A percentile compares a stretch with the other conserved stretches of the same genome.
Evolutionary conservation across 2,797 vertebrate species (phyloP).

Genomic region (Syndactyla subalaris): DNA sequence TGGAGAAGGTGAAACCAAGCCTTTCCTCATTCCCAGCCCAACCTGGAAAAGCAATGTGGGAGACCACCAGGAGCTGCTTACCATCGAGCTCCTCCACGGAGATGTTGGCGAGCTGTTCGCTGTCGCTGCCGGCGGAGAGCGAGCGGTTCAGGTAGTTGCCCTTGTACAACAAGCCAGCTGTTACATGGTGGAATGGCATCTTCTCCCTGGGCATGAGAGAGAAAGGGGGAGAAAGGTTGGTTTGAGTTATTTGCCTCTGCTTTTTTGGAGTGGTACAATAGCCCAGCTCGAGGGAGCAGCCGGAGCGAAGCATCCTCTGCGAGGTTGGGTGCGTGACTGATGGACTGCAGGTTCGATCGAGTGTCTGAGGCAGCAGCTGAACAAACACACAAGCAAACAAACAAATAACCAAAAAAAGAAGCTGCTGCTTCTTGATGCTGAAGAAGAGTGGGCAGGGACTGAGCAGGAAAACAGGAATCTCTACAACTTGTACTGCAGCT

Average conservation of each 20-base stretch:
- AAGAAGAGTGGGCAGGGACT: background rate
- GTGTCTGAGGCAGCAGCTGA: background rate
- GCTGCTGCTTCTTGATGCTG: background rate
- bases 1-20: background rate
- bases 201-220: conserved; percentile 83
- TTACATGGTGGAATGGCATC: conserved; percentile 98
- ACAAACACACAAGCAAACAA: background rate
- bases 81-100: conserved; percentile 93
- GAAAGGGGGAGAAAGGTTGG: background rate
- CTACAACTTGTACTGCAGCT: background rate
- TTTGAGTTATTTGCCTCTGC: background rate
- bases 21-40: background rate
- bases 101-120: conserved; percentile 92
- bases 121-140: conserved; percentile 89
- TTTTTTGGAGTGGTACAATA: background rate
- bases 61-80: conserved; percentile 68
- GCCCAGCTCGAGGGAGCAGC: background rate
- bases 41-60: background rate
- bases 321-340: background rate
- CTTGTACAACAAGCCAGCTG: conserved; percentile 93
- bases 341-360: background rate
- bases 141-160: conserved; percentile 94
- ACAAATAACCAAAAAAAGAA: background rate
- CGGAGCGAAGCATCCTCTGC: background rate
- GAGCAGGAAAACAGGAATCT: background rate